Base-by-base conservation (phyloP, 2,888 invertebrate species). In the Pocota personata region DNA sequence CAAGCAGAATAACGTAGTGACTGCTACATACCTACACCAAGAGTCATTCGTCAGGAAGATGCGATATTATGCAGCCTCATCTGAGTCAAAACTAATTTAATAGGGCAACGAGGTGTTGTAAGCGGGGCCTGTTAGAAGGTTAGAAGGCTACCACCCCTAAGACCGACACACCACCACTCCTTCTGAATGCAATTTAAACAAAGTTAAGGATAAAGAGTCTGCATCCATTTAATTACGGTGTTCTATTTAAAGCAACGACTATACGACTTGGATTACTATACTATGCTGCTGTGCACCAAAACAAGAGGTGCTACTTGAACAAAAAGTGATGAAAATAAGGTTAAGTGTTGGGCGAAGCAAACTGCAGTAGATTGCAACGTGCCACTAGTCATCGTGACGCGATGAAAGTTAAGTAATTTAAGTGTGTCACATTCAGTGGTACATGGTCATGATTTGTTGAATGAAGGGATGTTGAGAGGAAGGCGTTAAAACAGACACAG, bases 201-300 rank as follows among this genome's bases (percentile, higher is more conserved):
- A 80, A 86, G 86, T 76, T 76, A 76, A 86, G 66, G 55, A 76
- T 80, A 72, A 80, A 86, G 66, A 80, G 80, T 80, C 84, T 86
- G 72, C 80, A 80, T 72, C 66, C 71, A 80, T 79, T 84, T 84
- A 79, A 84, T 84, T 79, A 84, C 50, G 30, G 75, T 69, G 58
- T 84, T 80, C 69, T 84, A 71, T 80, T 80, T 80, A 79, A 80
- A 46, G 67, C 27, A 80, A 60, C 60, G 66, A 62, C 73, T 67
- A n/a, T 40, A 40, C 40, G 50, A 57, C 69, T 84, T 50, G 69
- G 50, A 71, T 73, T 75, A 78, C 73, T 73, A 50, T 73, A 78
- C 72, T n/a, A n/a, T n/a, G n/a, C n/a, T 73, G 58, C 46, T 77
- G 71, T 60, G 27, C 46, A 64, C 60, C 64, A 52, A 76, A 77